Conservation (phyloP, 2,888 invertebrate genomes). For the Dynastes tityus region DNA sequence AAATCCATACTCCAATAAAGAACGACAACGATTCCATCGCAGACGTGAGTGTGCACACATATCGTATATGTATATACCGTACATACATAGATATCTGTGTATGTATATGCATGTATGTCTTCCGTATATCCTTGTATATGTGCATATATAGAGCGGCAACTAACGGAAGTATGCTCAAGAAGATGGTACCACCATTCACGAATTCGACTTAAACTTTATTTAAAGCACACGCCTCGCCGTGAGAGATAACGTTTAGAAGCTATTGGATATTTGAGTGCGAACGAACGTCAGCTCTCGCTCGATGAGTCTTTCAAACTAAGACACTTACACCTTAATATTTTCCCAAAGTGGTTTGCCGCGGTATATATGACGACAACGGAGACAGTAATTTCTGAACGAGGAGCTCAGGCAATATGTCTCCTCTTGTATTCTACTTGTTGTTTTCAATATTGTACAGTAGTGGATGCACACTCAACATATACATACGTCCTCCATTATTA, state of each 20-base stretch:
- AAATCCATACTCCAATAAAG: conserved; percentile 41
- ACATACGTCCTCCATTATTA: conserved; percentile 1
- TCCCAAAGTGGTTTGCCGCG: background rate
- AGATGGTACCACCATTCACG: conserved; percentile 15
- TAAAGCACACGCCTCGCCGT: conserved; percentile 24
- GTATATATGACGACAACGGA: conserved; percentile 21
- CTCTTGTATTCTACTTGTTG: background rate
- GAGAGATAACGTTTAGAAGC: conserved; percentile 35
- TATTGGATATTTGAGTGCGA: conserved; percentile 31
- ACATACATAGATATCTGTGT: background rate
- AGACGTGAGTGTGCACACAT: background rate
- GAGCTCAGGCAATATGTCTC: background rate
- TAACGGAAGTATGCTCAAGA: conserved; percentile 10
- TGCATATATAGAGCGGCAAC: background rate
- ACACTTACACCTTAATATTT: conserved; percentile 31
- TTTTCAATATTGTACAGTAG: conserved; percentile 16
- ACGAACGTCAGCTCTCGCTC: conserved; percentile 2
- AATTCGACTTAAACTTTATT: conserved; percentile 40
- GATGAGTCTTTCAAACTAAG: conserved; percentile 19
- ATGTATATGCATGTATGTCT: background rate
- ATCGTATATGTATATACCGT: no score
- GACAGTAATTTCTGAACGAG: conserved; percentile 22
- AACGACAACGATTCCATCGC: conserved; percentile 21
- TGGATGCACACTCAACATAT: background rate
- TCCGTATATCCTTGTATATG: conserved; percentile 2